A percentile compares a stretch with the other conserved stretches of the same genome.
phyloP scores from a whole-genome alignment of 2,888 invertebrate genomes.

The Stenodema calcarata region DNA sequence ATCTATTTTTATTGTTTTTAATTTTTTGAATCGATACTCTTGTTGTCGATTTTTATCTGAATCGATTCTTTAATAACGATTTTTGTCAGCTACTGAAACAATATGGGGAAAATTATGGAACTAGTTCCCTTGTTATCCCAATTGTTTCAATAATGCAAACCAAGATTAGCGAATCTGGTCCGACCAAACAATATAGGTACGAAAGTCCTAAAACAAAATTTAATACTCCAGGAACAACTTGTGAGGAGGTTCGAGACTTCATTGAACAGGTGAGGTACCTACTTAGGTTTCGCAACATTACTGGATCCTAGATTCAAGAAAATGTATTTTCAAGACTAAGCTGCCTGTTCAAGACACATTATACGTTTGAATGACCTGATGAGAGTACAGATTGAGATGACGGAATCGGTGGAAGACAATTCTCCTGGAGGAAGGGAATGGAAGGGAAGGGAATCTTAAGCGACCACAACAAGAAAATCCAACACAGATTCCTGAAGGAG shows the following conservation, averaged over 20 bases:
- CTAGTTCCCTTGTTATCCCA: slow-evolving; percentile 37
- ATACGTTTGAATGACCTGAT: neutral
- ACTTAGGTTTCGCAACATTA: slow-evolving; percentile 41
- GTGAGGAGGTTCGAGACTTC: slow-evolving; percentile 36
- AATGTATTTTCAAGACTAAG: slow-evolving; percentile 27
- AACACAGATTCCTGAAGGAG: neutral
- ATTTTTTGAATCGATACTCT: too few relatives aligned
- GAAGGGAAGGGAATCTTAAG: neutral
- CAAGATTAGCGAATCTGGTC: neutral
- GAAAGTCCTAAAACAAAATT: neutral
- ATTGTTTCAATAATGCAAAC: neutral
- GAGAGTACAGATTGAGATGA: neutral
- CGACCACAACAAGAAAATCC: neutral
- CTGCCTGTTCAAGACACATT: neutral
- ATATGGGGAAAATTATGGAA: neutral
- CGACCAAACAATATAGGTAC: neutral
- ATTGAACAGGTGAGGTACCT: slow-evolving; percentile 50
- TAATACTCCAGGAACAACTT: slow-evolving; percentile 44
- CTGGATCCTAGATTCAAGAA: slow-evolving; percentile 37
- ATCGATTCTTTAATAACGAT: too few relatives aligned
- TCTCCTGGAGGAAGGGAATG: neutral
- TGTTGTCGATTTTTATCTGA: too few relatives aligned
- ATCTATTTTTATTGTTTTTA: too few relatives aligned
- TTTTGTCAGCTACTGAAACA: neutral
- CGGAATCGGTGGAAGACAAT: neutral